Evolutionary conservation across 2,888 invertebrate species (phyloP).

Genomic region (Latrodectus hesperus): DNA sequence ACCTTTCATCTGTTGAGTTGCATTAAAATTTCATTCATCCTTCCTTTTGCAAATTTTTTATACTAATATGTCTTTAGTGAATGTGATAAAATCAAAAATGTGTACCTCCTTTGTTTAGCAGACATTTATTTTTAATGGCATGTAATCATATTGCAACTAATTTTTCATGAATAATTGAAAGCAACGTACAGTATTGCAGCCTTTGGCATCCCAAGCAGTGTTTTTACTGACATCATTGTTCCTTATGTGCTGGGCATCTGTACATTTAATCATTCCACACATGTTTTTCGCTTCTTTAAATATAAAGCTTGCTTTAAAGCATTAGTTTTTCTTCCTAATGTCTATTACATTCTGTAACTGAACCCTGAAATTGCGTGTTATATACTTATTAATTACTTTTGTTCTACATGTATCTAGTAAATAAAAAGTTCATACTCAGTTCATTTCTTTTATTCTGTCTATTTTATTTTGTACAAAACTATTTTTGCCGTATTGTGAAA

Average conservation of each 20-base stretch:
- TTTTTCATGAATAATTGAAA: no score
- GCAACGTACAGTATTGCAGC: no score
- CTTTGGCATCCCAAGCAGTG: no score
- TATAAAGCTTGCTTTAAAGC: conserved; percentile 15
- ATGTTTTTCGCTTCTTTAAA: conserved; percentile 10
- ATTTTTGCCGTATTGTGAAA: no score
- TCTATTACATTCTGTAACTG: conserved; percentile 50
- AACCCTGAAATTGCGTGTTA: conserved; percentile 34
- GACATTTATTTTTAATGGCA: no score
- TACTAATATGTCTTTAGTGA: not conserved
- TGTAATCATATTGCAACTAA: no score
- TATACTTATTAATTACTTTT: conserved; percentile 43
- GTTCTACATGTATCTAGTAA: conserved; percentile 55
- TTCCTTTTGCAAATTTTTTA: not conserved
- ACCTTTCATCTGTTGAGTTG: not conserved
- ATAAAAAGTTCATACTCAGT: conserved; percentile 40
- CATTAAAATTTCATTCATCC: not conserved
- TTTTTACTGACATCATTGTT: not conserved
- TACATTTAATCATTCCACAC: conserved; percentile 45
- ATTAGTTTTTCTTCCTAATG: conserved; percentile 17
- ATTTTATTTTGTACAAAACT: not conserved
- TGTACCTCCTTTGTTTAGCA: no score
- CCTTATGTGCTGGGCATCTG: conserved; percentile 14
- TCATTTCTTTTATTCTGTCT: not conserved
- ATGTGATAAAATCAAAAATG: no score